Evolutionary conservation across 2,797 vertebrate genomes (phyloP).

Genomic region (Vultur gryphus): DNA sequence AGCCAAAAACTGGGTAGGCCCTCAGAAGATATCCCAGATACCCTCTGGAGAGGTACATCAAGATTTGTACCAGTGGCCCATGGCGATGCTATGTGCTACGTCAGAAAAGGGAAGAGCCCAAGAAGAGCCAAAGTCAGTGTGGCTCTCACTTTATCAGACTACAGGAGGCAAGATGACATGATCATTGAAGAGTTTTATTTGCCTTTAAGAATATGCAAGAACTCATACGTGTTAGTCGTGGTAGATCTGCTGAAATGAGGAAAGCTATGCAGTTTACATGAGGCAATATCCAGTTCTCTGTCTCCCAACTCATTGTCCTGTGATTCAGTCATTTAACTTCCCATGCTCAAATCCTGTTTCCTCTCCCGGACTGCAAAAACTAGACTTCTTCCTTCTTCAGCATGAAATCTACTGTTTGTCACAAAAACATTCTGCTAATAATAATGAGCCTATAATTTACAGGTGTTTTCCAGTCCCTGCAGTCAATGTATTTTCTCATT

Average conservation of each 20-base stretch:
- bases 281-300: neutral
- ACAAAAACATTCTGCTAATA: neutral
- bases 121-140: neutral
- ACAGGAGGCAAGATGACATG: neutral
- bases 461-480: neutral
- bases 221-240: fast-evolving
- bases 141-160: neutral
- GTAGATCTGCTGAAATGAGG: neutral
- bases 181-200: neutral
- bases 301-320: neutral
- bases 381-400: neutral
- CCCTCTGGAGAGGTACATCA: neutral
- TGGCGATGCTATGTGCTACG: neutral
- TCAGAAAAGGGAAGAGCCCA: neutral
- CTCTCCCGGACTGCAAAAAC: neutral
- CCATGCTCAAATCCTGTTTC: neutral
- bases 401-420: neutral
- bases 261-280: neutral
- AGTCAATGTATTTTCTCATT: neutral
- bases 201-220: neutral
- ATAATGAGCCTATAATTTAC: neutral
- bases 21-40: neutral
- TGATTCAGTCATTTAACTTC: neutral
- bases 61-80: neutral
- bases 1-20: neutral